Percentiles rank a stretch among this genome's conserved stretches.
Evolutionary conservation across 2,888 invertebrate species (phyloP).

Genomic region (Tipula unca): DNA sequence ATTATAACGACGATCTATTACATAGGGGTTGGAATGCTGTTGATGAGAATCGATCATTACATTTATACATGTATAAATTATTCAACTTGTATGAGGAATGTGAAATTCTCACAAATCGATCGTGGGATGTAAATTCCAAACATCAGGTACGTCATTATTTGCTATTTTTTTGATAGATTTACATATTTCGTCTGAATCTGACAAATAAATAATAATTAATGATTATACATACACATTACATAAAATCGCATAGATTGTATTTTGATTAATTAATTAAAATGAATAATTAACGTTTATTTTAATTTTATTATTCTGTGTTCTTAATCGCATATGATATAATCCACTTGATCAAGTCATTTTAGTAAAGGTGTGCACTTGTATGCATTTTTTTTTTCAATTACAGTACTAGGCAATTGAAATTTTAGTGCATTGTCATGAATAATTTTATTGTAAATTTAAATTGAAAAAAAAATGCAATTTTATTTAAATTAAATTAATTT

Average conservation of each 20-base stretch:
- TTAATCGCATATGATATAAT: not conserved
- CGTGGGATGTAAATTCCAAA: not conserved
- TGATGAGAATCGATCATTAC: not conserved
- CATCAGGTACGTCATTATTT: not conserved
- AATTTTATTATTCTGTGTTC: not conserved
- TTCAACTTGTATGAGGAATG: not conserved
- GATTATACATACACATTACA: too few species aligned
- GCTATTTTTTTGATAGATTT: not conserved
- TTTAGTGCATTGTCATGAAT: conserved; percentile 2
- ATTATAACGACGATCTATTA: not conserved
- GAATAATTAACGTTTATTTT: not conserved
- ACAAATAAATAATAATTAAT: not conserved
- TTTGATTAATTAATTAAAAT: not conserved
- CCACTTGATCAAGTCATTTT: not conserved
- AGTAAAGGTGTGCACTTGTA: not conserved
- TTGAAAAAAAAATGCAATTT: not conserved
- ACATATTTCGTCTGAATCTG: not conserved
- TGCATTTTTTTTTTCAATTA: not conserved
- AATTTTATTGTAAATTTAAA: not conserved
- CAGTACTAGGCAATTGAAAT: not conserved
- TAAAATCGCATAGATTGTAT: not conserved
- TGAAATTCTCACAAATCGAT: not conserved
- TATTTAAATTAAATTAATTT: not conserved
- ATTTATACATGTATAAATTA: not conserved
- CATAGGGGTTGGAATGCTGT: not conserved